phyloP scores from a whole-genome alignment of 1,140 invertebrate genomes.

The Drosophila persimilis region DNA sequence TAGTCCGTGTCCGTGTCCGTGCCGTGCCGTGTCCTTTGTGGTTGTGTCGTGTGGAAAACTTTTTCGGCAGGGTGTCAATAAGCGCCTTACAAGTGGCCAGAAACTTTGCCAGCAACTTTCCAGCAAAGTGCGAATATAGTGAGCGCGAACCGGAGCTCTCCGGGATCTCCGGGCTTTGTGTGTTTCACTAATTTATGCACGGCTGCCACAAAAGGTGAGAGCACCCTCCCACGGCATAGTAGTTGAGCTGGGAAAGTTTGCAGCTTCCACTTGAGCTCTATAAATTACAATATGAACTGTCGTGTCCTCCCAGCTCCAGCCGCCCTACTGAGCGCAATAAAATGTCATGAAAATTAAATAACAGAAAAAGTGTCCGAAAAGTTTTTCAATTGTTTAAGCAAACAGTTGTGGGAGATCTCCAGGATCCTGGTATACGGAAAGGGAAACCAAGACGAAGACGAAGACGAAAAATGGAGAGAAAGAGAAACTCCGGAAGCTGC shows the following conservation, averaged over 20 bases:
- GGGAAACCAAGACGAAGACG: no score
- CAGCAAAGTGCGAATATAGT: constrained; percentile 27
- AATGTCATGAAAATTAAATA: constrained; percentile 76
- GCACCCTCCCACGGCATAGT: constrained; percentile 3
- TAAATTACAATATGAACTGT: constrained; percentile 76
- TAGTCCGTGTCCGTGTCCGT: constrained; percentile 13
- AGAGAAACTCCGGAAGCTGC: constrained; percentile 3
- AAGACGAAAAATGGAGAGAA: not conserved
- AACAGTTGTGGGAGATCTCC: constrained; percentile 45
- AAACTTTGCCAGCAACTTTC: constrained; percentile 54
- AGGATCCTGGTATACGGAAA: no score
- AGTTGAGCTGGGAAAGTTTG: constrained; percentile 44
- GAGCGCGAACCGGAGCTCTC: constrained; percentile 21
- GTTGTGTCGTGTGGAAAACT: constrained; percentile 16
- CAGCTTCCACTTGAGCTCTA: constrained; percentile 61
- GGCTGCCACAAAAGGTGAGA: constrained; percentile 56
- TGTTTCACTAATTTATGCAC: constrained; percentile 73
- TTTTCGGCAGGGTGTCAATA: constrained; percentile 64
- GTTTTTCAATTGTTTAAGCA: constrained; percentile 75
- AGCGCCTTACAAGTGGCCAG: constrained; percentile 69
- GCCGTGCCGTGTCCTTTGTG: not conserved
- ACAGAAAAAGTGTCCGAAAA: constrained; percentile 71
- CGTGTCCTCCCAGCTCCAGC: constrained; percentile 10
- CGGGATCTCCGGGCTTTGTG: constrained; percentile 25
- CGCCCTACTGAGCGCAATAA: constrained; percentile 49